phyloP scores from a whole-genome alignment of 2,888 invertebrate species.

The Nemoura dubitans region DNA sequence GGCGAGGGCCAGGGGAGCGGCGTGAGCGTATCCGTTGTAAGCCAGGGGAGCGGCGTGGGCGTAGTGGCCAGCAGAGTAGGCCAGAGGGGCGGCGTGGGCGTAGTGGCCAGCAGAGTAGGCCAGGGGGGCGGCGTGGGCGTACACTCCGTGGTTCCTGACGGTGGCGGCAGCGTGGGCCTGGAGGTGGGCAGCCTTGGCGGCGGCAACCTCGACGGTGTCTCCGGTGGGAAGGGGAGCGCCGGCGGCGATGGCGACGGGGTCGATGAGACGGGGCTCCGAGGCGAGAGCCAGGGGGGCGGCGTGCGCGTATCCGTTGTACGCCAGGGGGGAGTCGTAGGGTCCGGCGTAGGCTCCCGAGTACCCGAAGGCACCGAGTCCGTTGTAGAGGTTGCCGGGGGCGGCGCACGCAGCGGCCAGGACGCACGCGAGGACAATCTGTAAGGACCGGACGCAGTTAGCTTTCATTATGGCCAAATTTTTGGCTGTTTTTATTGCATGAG shows the following conservation, averaged over 20 bases:
- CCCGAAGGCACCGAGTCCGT: conserved; percentile 51
- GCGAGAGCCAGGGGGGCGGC: conserved; percentile 64
- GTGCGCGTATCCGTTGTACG: conserved; percentile 40
- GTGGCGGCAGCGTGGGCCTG: conserved; percentile 63
- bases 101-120: conserved; percentile 29
- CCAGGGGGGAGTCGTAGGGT: conserved; percentile 34
- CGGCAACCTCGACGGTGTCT: conserved; percentile 62
- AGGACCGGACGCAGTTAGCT: conserved; percentile 62
- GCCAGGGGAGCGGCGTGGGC: conserved; percentile 15
- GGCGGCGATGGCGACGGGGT: conserved; percentile 63
- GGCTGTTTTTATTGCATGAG: too few relatives aligned
- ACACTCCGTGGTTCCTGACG: neutral
- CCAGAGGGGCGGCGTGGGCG: neutral
- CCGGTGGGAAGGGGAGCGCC: conserved; percentile 49
- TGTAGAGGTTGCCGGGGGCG: neutral
- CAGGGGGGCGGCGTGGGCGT: conserved; percentile 24
- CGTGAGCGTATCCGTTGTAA: conserved; percentile 25
- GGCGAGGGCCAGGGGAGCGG: neutral
- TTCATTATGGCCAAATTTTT: conserved; percentile 52
- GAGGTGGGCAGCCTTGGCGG: conserved; percentile 64
- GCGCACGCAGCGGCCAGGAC: neutral
- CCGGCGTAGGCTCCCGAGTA: conserved; percentile 44
- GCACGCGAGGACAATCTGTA: conserved; percentile 16
- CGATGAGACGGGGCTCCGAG: conserved; percentile 49
- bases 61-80: neutral